Conservation (phyloP, 2,888 invertebrate species). For the Aethes cnicana region DNA sequence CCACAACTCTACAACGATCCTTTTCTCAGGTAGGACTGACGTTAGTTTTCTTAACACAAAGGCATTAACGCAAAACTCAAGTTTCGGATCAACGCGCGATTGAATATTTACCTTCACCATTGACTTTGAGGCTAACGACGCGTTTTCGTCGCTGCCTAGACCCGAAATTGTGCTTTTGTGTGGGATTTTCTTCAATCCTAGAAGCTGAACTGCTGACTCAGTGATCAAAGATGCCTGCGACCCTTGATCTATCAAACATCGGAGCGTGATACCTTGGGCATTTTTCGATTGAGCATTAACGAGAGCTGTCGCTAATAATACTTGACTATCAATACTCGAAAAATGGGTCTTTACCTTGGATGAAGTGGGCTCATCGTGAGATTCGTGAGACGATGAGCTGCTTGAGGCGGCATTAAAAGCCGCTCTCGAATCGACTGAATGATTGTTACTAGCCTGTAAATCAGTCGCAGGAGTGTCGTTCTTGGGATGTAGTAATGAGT, state of each 20-base stretch:
- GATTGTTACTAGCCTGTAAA: background rate
- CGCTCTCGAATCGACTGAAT: background rate
- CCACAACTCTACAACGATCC: slow-evolving; percentile 11
- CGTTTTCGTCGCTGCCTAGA: slow-evolving; percentile 22
- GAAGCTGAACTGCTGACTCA: slow-evolving; percentile 36
- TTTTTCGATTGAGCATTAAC: slow-evolving; percentile 33
- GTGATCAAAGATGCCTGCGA: slow-evolving; percentile 41
- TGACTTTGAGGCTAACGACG: slow-evolving; percentile 12
- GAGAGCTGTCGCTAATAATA: slow-evolving; percentile 40
- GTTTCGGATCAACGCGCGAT: slow-evolving; percentile 26
- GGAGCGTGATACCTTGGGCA: slow-evolving; percentile 21
- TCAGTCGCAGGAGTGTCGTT: background rate
- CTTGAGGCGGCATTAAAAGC: background rate
- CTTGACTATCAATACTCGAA: slow-evolving; percentile 24
- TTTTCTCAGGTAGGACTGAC: slow-evolving; percentile 21
- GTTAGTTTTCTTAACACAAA: slow-evolving; percentile 34
- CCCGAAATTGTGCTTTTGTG: slow-evolving; percentile 30
- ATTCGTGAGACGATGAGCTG: background rate
- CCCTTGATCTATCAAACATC: slow-evolving; percentile 40
- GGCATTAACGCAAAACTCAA: slow-evolving; percentile 29
- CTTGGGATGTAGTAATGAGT: slow-evolving; percentile 34
- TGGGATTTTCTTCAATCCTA: slow-evolving; percentile 35
- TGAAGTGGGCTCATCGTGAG: background rate
- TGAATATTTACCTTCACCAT: slow-evolving; percentile 31
- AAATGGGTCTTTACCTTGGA: slow-evolving; percentile 11